These are phyloP conservation scores for Lathronympha strigana DNA, from an alignment of 2,888 invertebrate genomes.

Conservation along the genomic window DNA sequence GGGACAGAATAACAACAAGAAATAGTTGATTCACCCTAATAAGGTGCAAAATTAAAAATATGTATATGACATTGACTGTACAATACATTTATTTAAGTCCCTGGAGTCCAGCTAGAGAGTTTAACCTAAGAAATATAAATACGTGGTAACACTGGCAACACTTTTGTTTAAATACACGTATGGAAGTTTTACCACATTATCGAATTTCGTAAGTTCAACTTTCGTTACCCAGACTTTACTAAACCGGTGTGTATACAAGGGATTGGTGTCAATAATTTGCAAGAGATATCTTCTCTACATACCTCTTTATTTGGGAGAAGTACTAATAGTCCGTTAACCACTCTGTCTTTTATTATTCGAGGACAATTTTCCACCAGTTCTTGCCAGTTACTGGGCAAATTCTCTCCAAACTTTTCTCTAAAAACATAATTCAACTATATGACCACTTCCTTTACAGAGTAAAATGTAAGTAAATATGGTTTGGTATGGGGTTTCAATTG, in stretches of 20 bases:
- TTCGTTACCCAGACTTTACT: not conserved
- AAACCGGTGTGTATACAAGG: not conserved
- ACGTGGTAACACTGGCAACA: not conserved
- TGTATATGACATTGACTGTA: not conserved
- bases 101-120: not conserved
- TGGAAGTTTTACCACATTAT: not conserved
- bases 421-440: slow-evolving; percentile 54
- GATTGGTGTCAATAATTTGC: slow-evolving; percentile 17
- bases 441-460: slow-evolving; percentile 15
- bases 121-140: not conserved
- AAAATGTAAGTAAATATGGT: not conserved
- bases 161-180: not conserved
- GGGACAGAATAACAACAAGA: no score
- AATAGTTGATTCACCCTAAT: no score
- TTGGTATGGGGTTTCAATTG: not conserved
- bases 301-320: slow-evolving; percentile 75
- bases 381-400: slow-evolving; percentile 88
- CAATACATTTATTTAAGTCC: not conserved
- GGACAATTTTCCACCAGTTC: slow-evolving; percentile 84
- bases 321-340: slow-evolving; percentile 78
- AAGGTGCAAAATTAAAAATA: no score
- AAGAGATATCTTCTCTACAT: slow-evolving; percentile 46
- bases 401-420: slow-evolving; percentile 85
- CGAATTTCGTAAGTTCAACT: not conserved
- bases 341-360: slow-evolving; percentile 80